Evolutionary conservation across 2,888 invertebrate species (phyloP).

Genomic region (Prenolepis imparis): DNA sequence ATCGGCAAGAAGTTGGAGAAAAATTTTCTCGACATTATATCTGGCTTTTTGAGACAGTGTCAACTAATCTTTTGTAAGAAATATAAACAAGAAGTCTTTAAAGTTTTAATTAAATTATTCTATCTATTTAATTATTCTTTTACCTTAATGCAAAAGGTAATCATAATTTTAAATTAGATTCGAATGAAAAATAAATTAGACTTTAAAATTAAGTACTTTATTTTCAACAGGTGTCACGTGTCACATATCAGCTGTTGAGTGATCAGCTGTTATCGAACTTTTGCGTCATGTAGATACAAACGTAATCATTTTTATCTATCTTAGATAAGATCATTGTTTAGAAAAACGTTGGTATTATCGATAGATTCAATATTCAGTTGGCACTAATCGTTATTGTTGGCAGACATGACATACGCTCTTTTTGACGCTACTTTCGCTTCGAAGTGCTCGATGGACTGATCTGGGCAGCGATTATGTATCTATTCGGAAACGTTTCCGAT

Average conservation of each 20-base stretch:
- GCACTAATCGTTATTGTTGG: slow-evolving; percentile 43
- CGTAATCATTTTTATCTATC: neutral
- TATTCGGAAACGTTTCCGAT: too few species aligned
- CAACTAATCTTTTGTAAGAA: neutral
- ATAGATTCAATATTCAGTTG: neutral
- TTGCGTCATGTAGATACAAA: neutral
- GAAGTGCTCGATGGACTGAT: neutral
- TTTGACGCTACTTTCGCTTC: neutral
- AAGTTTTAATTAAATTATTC: neutral
- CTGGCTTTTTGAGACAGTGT: neutral
- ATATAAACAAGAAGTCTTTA: neutral
- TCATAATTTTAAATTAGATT: slow-evolving; percentile 7
- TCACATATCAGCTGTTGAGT: neutral
- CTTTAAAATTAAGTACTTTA: neutral
- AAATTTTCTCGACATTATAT: slow-evolving; percentile 11
- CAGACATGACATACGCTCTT: neutral
- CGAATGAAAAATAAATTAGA: neutral
- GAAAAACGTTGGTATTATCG: neutral
- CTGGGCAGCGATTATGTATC: too few species aligned
- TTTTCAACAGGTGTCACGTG: slow-evolving; percentile 27
- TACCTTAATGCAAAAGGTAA: neutral
- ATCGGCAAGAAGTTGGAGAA: neutral
- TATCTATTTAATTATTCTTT: neutral
- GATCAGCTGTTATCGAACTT: neutral
- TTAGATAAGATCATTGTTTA: neutral